Evolutionary conservation across 2,888 invertebrate genomes (phyloP).

Genomic region (Apotomis betuletana): DNA sequence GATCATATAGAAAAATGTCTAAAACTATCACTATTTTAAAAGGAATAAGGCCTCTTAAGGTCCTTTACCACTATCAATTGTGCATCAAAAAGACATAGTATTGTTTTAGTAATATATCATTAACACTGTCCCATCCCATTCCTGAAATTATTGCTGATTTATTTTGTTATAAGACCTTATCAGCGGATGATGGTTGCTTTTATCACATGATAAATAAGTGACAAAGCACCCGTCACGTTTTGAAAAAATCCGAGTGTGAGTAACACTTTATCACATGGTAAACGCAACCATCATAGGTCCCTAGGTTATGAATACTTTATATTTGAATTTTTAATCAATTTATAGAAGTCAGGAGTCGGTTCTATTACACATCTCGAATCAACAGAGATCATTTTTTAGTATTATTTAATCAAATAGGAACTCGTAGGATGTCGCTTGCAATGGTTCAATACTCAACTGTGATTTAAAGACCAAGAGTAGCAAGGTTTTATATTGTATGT

Average conservation of each 20-base stretch:
- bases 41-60: too few species aligned
- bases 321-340: too few species aligned
- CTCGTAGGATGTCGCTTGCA: constrained; percentile 19
- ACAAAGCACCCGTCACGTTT: too few species aligned
- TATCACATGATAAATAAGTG: too few species aligned
- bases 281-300: too few species aligned
- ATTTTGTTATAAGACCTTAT: not conserved
- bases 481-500: constrained; percentile 49
- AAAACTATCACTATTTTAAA: too few species aligned
- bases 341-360: too few species aligned
- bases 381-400: constrained; percentile 1
- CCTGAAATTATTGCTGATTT: not conserved
- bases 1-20: too few species aligned
- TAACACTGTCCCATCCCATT: constrained; percentile 9
- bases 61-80: not conserved
- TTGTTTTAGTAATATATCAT: constrained; percentile 34
- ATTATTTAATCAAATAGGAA: not conserved
- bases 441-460: constrained; percentile 56
- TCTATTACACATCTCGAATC: not conserved
- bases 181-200: too few species aligned
- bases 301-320: too few species aligned
- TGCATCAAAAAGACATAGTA: constrained; percentile 23
- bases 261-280: too few species aligned
- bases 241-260: too few species aligned
- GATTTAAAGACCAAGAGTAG: constrained; percentile 54